Conservation (phyloP, 2,797 vertebrate genomes). For the Micrastur ruficollis region DNA sequence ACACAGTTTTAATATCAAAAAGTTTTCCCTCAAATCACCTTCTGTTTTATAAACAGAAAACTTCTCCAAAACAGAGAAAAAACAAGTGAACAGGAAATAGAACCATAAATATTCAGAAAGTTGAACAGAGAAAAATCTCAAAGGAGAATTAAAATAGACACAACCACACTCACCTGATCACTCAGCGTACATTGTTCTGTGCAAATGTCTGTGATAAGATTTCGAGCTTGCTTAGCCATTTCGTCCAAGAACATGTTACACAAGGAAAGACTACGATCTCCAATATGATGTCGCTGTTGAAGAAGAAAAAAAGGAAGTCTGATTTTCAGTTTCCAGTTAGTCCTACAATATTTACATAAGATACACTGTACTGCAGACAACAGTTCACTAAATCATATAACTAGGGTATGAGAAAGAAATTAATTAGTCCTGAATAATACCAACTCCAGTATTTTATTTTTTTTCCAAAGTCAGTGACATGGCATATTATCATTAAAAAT, state of each 20-base stretch:
- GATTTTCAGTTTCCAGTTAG: not conserved
- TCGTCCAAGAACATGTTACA: constrained; percentile 99
- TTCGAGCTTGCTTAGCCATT: constrained; percentile 98
- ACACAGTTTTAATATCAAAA: not conserved
- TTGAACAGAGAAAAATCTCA: not conserved
- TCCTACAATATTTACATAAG: not conserved
- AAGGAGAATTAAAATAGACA: not conserved
- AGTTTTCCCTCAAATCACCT: not conserved
- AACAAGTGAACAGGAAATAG: not conserved
- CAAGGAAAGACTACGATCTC: constrained; percentile 95
- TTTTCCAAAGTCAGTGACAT: not conserved
- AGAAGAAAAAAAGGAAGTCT: not conserved
- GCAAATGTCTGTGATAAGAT: constrained; percentile 98
- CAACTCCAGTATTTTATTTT: not conserved
- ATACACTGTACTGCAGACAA: not conserved
- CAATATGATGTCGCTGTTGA: constrained; percentile 93
- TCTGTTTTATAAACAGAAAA: not conserved
- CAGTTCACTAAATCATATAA: not conserved
- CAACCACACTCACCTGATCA: constrained; percentile 85
- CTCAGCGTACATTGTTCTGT: constrained; percentile 97
- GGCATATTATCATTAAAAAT: not conserved
- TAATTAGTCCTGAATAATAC: not conserved
- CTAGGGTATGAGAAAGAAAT: not conserved
- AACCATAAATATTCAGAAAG: not conserved
- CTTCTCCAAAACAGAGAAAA: not conserved